Evolutionary conservation across 2,888 invertebrate species (phyloP).

Genomic region (Drosophila affinis): DNA sequence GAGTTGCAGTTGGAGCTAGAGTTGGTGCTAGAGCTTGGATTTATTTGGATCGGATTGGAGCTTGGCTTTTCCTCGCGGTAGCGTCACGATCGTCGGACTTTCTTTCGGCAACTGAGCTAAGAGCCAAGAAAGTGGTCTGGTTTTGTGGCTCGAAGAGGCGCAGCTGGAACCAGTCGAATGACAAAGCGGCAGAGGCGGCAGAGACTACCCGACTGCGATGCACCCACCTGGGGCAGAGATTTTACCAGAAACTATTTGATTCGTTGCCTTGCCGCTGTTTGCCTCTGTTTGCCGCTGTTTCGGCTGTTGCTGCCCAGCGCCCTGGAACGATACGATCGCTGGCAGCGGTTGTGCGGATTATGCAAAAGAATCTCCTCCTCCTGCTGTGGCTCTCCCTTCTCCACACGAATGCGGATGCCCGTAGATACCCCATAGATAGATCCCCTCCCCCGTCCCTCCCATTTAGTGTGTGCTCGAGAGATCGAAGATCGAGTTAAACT

Average conservation of each 20-base stretch:
- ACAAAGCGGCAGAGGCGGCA: constrained; percentile 42
- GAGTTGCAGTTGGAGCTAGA: background rate
- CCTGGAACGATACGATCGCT: constrained; percentile 59
- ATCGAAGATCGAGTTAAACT: constrained; percentile 57
- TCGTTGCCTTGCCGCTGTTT: constrained; percentile 3
- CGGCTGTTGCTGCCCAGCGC: constrained; percentile 37
- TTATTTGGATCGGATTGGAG: constrained; percentile 11
- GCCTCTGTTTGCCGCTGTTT: constrained; percentile 12
- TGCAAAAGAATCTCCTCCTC: constrained; percentile 32
- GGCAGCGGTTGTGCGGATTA: constrained; percentile 8
- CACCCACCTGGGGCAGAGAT: constrained; percentile 54
- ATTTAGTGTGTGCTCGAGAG: constrained; percentile 15
- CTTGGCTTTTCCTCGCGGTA: constrained; percentile 46
- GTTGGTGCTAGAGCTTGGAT: background rate
- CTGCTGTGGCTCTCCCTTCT: background rate
- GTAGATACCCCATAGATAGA: constrained; percentile 14
- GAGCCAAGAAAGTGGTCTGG: constrained; percentile 82
- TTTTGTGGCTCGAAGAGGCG: constrained; percentile 78
- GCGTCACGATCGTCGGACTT: constrained; percentile 79
- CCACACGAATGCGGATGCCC: constrained; percentile 27
- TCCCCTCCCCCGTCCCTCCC: background rate
- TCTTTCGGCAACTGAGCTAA: constrained; percentile 83
- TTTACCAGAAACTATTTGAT: constrained; percentile 47
- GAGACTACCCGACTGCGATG: constrained; percentile 39
- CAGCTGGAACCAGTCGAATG: constrained; percentile 57